Evolutionary conservation across 2,113 vertebrate genomes (phyloP), one percentile per base, ranked within the genome.

Genomic region (Bufo gargarizans): DNA sequence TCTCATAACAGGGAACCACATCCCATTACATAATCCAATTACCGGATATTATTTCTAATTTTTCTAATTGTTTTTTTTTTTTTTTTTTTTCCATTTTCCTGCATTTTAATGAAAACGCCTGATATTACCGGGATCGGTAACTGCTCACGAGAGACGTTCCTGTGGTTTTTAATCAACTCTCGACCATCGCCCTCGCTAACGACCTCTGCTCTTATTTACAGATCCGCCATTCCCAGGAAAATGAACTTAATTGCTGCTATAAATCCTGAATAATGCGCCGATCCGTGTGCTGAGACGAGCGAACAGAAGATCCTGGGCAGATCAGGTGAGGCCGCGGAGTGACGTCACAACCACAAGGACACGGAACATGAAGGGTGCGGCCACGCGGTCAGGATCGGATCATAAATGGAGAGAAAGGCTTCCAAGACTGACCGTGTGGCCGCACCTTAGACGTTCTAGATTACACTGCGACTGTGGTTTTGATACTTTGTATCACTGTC

Each of bases 211-310:
- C 65, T 83, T 83, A 83, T 65, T 83, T 83, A 83, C 63, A 67
- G 81, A 83, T 69, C 45, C 56, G 47, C 45, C 61, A 50, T n/a
- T 53, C 81, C 81, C 81, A 49, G 20, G 81, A 69, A 83, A 58
- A 83, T 83, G 20, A 67, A 67, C 78, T 49, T 83, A 83, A 83
- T 83, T 83, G 63, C 81, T 7, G 81, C n/a, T 83, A 83, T 83
- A 69, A 83, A 83, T 47, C 49, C 61, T 59, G 20, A 83, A 50
- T 83, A 67, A 69, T 14, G 10, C 22, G 20, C 10, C 0, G 3
- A 14, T 63, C 47, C 4, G 80, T n/a, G 0, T 16, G 20, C 12
- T 17, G 50, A 55, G 53, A 53, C 56, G 77, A 13, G 2, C 33
- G n/a, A 22, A 20, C 1, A n/a, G 1, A 50, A 50, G 45, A 19